Evolutionary conservation across 1,140 invertebrate genomes (phyloP).

Genomic region (Cardiocondyla obscurior): DNA sequence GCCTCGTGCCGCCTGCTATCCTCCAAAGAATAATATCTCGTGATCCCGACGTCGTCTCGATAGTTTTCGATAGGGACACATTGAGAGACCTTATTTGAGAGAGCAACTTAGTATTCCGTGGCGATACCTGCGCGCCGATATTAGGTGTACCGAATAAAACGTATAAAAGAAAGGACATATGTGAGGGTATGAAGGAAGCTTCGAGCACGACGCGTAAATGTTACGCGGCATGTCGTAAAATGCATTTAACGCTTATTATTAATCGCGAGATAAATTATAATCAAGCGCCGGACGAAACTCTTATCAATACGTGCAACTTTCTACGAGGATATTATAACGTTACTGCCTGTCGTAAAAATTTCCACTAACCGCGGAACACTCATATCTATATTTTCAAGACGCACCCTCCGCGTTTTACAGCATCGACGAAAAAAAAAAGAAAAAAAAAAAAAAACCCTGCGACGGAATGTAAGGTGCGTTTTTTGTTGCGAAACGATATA

Average conservation of each 20-base stretch:
- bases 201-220: background rate
- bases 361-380: background rate
- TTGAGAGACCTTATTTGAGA: background rate
- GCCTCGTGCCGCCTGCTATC: conserved; percentile 34
- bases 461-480: background rate
- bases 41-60: conserved; percentile 50
- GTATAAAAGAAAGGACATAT: background rate
- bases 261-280: background rate
- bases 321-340: background rate
- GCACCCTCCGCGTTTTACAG: background rate
- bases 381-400: background rate
- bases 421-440: too few relatives aligned
- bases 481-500: background rate
- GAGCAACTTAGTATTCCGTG: background rate
- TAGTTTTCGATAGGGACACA: conserved; percentile 22
- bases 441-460: too few relatives aligned
- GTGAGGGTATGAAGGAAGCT: background rate
- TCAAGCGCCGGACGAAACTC: background rate
- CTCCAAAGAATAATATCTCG: conserved; percentile 64
- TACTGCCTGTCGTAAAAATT: conserved; percentile 15
- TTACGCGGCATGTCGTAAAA: background rate
- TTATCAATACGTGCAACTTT: background rate
- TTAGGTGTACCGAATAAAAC: background rate
- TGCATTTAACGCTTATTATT: conserved; percentile 11
- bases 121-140: background rate